Conservation (phyloP, 2,888 invertebrate species). For the Oscheius onirici region DNA sequence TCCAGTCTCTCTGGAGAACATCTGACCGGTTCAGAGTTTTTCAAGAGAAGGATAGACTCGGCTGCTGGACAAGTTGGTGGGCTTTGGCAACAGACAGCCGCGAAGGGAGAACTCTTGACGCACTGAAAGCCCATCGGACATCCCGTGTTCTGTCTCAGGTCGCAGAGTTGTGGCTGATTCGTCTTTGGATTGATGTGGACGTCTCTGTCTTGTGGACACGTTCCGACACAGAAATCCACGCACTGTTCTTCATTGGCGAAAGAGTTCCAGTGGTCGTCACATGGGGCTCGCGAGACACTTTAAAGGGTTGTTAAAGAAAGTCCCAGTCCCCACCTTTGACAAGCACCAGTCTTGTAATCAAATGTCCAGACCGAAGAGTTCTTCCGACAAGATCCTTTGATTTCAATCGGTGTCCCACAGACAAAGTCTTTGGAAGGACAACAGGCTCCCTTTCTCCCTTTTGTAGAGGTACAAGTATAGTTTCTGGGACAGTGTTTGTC, state of each 20-base stretch:
- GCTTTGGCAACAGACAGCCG: slow-evolving; percentile 58
- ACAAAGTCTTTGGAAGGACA: slow-evolving; percentile 57
- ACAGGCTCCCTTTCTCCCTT: slow-evolving; percentile 53
- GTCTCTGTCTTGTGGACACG: slow-evolving; percentile 5
- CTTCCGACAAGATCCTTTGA: slow-evolving; percentile 43
- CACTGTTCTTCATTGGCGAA: slow-evolving; percentile 64
- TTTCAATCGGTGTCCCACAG: slow-evolving; percentile 51
- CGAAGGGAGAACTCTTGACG: slow-evolving; percentile 49
- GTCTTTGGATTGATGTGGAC: slow-evolving; percentile 52
- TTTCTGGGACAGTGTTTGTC: slow-evolving; percentile 57
- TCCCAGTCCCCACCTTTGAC: no score
- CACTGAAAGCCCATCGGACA: slow-evolving; percentile 62
- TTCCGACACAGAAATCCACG: slow-evolving; percentile 59
- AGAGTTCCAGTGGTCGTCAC: slow-evolving; percentile 59
- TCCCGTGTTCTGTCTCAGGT: slow-evolving; percentile 42
- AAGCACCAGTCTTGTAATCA: slow-evolving; percentile 52
- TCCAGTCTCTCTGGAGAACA: slow-evolving; percentile 35
- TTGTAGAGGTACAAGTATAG: slow-evolving; percentile 51
- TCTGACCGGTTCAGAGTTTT: slow-evolving; percentile 28
- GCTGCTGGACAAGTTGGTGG: slow-evolving; percentile 55
- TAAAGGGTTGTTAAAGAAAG: no score
- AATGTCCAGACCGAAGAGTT: slow-evolving; percentile 45
- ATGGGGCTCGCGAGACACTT: slow-evolving; percentile 33
- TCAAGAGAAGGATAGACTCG: slow-evolving; percentile 43
- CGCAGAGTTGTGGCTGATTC: slow-evolving; percentile 58